Conservation (phyloP, 1,140 invertebrate species). For the Listronotus oregonensis region DNA sequence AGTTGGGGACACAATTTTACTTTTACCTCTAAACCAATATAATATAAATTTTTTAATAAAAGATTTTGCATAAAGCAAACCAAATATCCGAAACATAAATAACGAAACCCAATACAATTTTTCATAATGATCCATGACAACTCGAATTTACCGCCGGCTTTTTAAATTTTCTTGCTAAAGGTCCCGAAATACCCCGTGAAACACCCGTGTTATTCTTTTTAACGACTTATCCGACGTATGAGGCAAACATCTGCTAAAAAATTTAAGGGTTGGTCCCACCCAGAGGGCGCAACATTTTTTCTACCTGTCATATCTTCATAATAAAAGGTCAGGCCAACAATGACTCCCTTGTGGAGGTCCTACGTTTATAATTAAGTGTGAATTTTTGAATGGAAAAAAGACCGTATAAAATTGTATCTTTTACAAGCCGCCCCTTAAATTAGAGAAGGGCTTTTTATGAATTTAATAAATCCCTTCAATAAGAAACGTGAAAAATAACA, state of each 20-base stretch:
- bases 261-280: constrained; percentile 26
- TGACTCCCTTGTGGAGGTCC: constrained; percentile 18
- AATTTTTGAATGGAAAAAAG: constrained; percentile 24
- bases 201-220: constrained; percentile 5
- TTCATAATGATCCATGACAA: background rate
- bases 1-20: too few species aligned
- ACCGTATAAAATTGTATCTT: constrained; percentile 9
- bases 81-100: too few species aligned
- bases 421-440: constrained; percentile 22
- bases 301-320: constrained; percentile 35
- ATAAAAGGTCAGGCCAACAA: constrained; percentile 17
- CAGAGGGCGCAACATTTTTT: constrained; percentile 32
- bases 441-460: constrained; percentile 6
- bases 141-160: background rate
- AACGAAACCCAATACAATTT: too few species aligned
- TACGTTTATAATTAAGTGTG: constrained; percentile 30
- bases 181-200: constrained; percentile 17
- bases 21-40: too few species aligned
- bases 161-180: background rate
- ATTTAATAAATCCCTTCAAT: constrained; percentile 2
- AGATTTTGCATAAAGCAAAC: too few species aligned
- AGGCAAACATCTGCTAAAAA: constrained; percentile 29
- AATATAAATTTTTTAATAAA: too few species aligned
- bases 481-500: background rate
- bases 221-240: constrained; percentile 20